These are phyloP conservation scores for Hydroisotoma schaefferi DNA, from an alignment of 2,888 invertebrate genomes.

Conservation along the genomic window DNA sequence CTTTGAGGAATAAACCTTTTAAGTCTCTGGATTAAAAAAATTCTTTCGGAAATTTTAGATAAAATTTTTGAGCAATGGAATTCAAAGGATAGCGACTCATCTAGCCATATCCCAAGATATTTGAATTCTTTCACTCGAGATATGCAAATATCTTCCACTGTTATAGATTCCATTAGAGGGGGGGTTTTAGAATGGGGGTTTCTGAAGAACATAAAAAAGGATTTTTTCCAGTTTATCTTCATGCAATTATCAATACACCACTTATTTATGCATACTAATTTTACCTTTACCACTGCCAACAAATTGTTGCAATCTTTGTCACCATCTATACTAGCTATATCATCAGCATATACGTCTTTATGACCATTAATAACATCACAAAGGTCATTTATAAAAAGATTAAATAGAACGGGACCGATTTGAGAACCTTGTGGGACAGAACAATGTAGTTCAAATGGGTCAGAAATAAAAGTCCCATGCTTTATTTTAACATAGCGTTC, in stretches of 20 bases:
- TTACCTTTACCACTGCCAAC: background rate
- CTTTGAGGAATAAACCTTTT: background rate
- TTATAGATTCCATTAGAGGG: background rate
- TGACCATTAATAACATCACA: background rate
- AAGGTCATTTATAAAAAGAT: background rate
- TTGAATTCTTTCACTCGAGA: background rate
- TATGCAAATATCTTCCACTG: background rate
- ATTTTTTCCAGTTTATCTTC: background rate
- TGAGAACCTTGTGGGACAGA: slow-evolving; percentile 1
- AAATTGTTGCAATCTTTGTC: background rate
- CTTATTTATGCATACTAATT: background rate
- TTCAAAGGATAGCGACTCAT: background rate
- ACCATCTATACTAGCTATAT: background rate
- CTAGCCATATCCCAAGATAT: background rate
- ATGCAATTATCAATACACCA: background rate
- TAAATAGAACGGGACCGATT: background rate
- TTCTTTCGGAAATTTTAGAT: background rate
- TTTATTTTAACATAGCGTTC: background rate
- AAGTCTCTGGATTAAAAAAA: background rate
- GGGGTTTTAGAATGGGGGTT: background rate
- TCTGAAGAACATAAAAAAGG: background rate
- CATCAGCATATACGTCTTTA: background rate
- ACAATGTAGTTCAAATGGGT: background rate
- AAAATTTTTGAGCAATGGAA: background rate
- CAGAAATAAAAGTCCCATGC: background rate